These are phyloP conservation scores for Cantharis rufa DNA, from an alignment of 2,888 invertebrate species.

Conservation along the genomic window DNA sequence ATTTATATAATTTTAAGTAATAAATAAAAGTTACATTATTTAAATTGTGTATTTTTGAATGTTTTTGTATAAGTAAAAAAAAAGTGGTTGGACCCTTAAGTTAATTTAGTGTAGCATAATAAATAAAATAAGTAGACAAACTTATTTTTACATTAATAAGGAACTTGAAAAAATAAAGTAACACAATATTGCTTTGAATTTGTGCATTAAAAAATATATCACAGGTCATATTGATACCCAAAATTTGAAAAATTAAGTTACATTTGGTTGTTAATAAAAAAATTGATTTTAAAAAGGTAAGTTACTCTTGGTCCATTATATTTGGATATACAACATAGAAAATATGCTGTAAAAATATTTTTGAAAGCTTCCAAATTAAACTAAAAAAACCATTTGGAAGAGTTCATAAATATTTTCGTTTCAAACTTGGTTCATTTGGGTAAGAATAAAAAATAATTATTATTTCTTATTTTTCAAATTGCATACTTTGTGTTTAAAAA, in stretches of 20 bases:
- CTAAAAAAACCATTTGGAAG: background rate
- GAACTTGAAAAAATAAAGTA: background rate
- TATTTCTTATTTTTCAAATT: background rate
- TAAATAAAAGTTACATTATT: background rate
- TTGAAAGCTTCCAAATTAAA: background rate
- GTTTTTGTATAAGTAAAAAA: slow-evolving; percentile 1
- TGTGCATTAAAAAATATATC: background rate
- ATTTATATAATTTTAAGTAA: slow-evolving; percentile 1
- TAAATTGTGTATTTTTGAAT: background rate
- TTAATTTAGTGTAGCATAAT: background rate
- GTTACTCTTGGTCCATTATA: background rate
- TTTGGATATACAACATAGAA: background rate
- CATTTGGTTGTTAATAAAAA: background rate
- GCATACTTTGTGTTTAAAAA: background rate
- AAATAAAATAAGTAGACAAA: background rate
- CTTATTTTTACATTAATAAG: background rate
- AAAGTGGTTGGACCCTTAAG: slow-evolving; percentile 20
- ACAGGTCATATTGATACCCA: background rate
- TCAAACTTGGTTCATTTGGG: background rate
- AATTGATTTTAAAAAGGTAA: background rate
- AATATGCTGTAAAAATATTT: background rate
- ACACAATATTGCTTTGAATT: background rate
- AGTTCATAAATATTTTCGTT: background rate
- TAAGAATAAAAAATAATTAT: background rate
- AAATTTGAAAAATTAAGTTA: background rate